Percentiles rank a stretch among this genome's conserved stretches.
These are phyloP conservation scores for Natrix natrix DNA, from an alignment of 2,797 vertebrate species.

Conservation along the genomic window DNA sequence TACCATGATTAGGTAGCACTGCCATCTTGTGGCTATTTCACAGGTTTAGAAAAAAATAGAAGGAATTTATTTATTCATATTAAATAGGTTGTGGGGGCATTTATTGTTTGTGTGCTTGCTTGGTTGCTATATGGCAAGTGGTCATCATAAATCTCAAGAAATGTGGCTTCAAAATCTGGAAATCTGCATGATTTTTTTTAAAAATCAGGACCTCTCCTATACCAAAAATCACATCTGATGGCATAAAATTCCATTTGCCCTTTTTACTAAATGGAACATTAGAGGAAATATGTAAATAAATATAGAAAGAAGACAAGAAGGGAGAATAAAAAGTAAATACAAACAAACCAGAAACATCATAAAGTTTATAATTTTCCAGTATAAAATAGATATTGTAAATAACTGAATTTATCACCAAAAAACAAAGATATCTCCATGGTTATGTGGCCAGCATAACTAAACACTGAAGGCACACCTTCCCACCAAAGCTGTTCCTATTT, in stretches of 20 bases:
- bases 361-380: not conserved
- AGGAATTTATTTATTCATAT: not conserved
- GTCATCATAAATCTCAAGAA: not conserved
- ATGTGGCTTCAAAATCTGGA: not conserved
- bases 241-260: not conserved
- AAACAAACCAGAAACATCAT: not conserved
- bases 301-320: not conserved
- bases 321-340: not conserved
- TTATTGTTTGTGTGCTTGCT: not conserved
- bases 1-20: conserved; percentile 44
- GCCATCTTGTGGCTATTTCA: conserved; percentile 60
- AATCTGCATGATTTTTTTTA: not conserved
- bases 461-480: too few relatives aligned
- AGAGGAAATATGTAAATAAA: not conserved
- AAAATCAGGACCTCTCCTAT: not conserved
- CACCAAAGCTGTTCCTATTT: too few relatives aligned
- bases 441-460: too few relatives aligned
- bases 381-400: not conserved
- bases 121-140: not conserved
- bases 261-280: not conserved
- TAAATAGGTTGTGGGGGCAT: not conserved
- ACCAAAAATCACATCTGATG: not conserved
- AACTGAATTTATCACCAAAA: not conserved
- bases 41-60: not conserved
- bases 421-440: too few relatives aligned